Base-by-base conservation (phyloP, 2,113 vertebrate species). In the Syngnathus floridae region DNA sequence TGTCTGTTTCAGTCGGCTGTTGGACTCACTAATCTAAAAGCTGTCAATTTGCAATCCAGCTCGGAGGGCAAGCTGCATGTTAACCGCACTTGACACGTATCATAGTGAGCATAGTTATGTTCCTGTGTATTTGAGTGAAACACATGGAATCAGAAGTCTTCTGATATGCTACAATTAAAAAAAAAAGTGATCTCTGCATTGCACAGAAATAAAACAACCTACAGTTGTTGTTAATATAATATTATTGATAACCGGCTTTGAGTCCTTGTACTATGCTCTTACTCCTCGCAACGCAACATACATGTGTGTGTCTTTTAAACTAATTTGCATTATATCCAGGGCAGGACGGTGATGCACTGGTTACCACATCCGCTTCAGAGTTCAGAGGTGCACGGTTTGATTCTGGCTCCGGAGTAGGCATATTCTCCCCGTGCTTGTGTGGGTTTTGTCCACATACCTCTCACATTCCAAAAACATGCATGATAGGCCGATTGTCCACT, bases 1-100 rank as follows among this genome's bases (percentile, higher is more conserved):
- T 68, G 70, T 81, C 75, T 77, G 71, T 51, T 69, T 81, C 68
- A 55, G 76, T 65, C 73, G 81, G 75, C 76, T 86, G 77, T 78
- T 82, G 74, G 61, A 73, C 49, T 72, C 62, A 65, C 11, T 67
- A 57, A 70, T 85, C 35, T 70, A 70, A 78, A 79, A 80, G 56
- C 67, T 71, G 72, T 67, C 77, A 67, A 65, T 65, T 81, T 2
- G 19, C 43, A 67, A 56, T 73, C 74, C 62, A 58, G 37, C 58
- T 45, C 59, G 64, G 43, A 72, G 66, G 57, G 71, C 70, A 67
- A 74, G 71, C 70, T 65, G 72, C 68, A 66, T 71, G 68, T 74
- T 78, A 74, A 68, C 72, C 51, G 60, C 63, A 46, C 61, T 74
- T n/a, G 37, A 65, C 35, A 21, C 63, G 64, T 37, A 63, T 72